Conservation (phyloP, 92 coral and sea anemone species). For the Phymanthus crucifer region DNA sequence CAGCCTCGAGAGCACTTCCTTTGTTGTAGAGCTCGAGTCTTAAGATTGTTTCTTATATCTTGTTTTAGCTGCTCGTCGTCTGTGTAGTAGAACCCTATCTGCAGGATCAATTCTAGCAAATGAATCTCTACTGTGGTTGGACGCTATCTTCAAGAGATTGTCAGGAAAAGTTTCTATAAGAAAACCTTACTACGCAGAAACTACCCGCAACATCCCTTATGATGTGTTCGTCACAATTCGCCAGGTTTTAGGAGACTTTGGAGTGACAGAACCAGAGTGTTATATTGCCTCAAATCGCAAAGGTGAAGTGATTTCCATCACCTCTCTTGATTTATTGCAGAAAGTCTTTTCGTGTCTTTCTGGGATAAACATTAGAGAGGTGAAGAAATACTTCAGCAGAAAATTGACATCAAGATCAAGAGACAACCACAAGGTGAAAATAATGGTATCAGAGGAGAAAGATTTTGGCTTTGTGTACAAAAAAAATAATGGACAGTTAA, state of each 20-base stretch:
- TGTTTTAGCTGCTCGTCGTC: constrained; percentile 18
- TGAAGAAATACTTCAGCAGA: constrained; percentile 26
- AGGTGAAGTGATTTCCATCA: constrained; percentile 64
- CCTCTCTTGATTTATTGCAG: constrained; percentile 51
- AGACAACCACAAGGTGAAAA: constrained; percentile 9
- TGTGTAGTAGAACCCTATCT: not conserved
- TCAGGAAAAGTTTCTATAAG: constrained; percentile 42
- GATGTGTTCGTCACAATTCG: constrained; percentile 32
- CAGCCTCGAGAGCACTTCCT: too few relatives aligned
- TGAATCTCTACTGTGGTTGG: constrained; percentile 44
- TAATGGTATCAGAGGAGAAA: constrained; percentile 46
- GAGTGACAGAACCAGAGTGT: constrained; percentile 32
- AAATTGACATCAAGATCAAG: constrained; percentile 18
- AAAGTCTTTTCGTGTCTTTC: constrained; percentile 49
- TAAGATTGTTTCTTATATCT: constrained; percentile 1
- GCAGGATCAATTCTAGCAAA: constrained; percentile 32
- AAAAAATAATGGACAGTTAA: constrained; percentile 48
- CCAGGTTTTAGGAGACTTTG: constrained; percentile 9
- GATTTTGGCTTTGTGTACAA: constrained; percentile 60
- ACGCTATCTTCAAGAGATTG: constrained; percentile 33
- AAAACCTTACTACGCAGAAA: constrained; percentile 49
- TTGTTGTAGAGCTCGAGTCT: too few relatives aligned
- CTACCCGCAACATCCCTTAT: constrained; percentile 47
- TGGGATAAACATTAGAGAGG: constrained; percentile 44
- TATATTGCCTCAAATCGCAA: constrained; percentile 44